Evolutionary conservation across 2,113 vertebrate genomes (phyloP).

Genomic region (Zapornia atra): DNA sequence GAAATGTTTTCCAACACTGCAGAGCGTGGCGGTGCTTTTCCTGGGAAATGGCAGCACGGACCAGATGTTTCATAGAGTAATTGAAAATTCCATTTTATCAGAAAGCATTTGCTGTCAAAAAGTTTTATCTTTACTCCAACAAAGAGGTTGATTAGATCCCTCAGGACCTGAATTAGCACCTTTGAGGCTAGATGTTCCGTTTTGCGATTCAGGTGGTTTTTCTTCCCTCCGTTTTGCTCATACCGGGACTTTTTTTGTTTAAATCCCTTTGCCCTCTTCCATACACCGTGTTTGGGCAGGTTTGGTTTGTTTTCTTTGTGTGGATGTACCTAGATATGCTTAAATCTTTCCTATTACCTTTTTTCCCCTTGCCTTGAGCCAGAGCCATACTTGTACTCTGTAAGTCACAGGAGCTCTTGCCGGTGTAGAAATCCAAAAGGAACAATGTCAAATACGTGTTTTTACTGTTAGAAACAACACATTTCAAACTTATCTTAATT

Average conservation of each 20-base stretch:
- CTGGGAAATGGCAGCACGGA: conserved; percentile 43
- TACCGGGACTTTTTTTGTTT: conserved; percentile 19
- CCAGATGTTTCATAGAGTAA: conserved; percentile 80
- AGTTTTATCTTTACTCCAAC: conserved; percentile 83
- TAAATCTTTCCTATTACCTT: background rate
- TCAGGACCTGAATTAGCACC: conserved; percentile 78
- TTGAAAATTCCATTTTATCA: conserved; percentile 85
- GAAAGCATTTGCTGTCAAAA: conserved; percentile 81
- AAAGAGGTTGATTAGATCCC: conserved; percentile 82
- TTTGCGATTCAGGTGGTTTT: conserved; percentile 79
- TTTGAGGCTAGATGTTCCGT: conserved; percentile 73
- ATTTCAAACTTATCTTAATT: conserved; percentile 21
- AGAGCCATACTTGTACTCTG: background rate
- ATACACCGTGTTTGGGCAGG: conserved; percentile 20
- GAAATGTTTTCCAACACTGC: conserved; percentile 61
- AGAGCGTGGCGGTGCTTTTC: conserved; percentile 12
- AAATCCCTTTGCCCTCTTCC: conserved; percentile 52
- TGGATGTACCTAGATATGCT: background rate
- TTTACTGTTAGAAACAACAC: background rate
- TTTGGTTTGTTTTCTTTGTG: conserved; percentile 42
- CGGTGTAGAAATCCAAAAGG: background rate
- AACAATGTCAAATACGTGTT: conserved; percentile 17
- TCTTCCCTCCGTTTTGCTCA: conserved; percentile 66
- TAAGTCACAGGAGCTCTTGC: background rate
- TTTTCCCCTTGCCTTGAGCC: conserved; percentile 26